A percentile compares a stretch with the other conserved stretches of the same genome.
phyloP scores from a whole-genome alignment of 1,140 invertebrate species.

The Myzus persicae region DNA sequence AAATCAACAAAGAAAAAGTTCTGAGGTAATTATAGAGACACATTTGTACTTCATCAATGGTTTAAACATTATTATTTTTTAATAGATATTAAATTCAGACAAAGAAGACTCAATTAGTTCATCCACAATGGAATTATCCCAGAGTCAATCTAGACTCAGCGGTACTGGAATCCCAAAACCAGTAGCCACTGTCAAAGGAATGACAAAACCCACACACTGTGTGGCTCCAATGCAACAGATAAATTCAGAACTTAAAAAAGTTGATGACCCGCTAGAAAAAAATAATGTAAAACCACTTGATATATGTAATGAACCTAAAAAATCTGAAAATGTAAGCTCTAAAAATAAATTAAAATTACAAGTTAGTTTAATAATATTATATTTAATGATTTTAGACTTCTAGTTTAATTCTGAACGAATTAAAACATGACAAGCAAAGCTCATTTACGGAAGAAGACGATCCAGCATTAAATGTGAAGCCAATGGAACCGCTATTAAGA shows the following conservation, averaged over 20 bases:
- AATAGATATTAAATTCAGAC: conserved; percentile 45
- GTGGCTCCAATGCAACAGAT: conserved; percentile 62
- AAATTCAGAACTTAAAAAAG: conserved; percentile 53
- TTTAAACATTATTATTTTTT: background rate
- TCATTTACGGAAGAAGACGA: conserved; percentile 74
- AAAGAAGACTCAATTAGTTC: conserved; percentile 50
- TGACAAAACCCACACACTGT: conserved; percentile 70
- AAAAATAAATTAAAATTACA: background rate
- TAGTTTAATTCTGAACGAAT: conserved; percentile 31
- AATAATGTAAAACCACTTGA: conserved; percentile 29
- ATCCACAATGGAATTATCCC: conserved; percentile 45
- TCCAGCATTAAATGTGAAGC: conserved; percentile 83
- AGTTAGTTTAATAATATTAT: background rate
- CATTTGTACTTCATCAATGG: background rate
- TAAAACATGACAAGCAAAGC: conserved; percentile 61
- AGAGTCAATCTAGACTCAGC: conserved; percentile 56
- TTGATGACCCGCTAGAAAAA: conserved; percentile 16
- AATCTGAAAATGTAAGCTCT: conserved; percentile 36
- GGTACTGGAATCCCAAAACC: conserved; percentile 86
- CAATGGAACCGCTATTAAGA: conserved; percentile 87
- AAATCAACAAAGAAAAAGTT: conserved; percentile 52
- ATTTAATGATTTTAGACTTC: conserved; percentile 15
- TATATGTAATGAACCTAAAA: conserved; percentile 3
- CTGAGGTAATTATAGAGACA: conserved; percentile 17
- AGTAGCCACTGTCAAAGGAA: conserved; percentile 88